Percentiles rank a stretch among this genome's conserved stretches.
Evolutionary conservation across 2,888 invertebrate genomes (phyloP).

Genomic region (Tiphia femorata): DNA sequence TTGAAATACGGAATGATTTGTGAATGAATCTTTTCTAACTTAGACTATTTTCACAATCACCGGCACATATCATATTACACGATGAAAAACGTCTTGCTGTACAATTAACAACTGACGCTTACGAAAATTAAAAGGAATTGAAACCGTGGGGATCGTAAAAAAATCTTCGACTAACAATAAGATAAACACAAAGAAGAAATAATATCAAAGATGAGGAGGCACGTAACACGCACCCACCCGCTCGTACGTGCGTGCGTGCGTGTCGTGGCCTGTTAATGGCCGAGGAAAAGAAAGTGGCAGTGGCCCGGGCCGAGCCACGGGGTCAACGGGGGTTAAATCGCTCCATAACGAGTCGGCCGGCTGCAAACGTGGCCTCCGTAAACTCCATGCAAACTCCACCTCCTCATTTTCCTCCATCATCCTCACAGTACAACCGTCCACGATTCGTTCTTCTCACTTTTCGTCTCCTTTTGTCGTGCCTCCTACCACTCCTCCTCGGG

Average conservation of each 20-base stretch:
- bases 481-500: background rate
- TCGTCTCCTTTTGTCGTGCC: background rate
- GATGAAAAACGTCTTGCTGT: too few species aligned
- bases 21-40: too few species aligned
- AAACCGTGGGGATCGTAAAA: too few species aligned
- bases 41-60: too few species aligned
- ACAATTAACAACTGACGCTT: too few species aligned
- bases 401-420: background rate
- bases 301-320: constrained; percentile 25
- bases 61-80: too few species aligned
- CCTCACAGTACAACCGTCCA: background rate
- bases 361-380: constrained; percentile 34
- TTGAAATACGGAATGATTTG: too few species aligned
- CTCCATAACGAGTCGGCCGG: constrained; percentile 52
- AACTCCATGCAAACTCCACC: constrained; percentile 19
- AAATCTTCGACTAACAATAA: too few species aligned
- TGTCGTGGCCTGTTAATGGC: constrained; percentile 15
- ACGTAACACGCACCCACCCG: too few species aligned
- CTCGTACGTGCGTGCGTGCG: constrained; percentile 2
- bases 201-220: too few species aligned
- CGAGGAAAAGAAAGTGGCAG: constrained; percentile 25
- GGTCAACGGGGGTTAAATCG: constrained; percentile 65
- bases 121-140: too few species aligned
- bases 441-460: background rate
- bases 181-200: too few species aligned